These are phyloP conservation scores for Scomber colias DNA, from an alignment of 2,113 vertebrate genomes.

Conservation along the genomic window DNA sequence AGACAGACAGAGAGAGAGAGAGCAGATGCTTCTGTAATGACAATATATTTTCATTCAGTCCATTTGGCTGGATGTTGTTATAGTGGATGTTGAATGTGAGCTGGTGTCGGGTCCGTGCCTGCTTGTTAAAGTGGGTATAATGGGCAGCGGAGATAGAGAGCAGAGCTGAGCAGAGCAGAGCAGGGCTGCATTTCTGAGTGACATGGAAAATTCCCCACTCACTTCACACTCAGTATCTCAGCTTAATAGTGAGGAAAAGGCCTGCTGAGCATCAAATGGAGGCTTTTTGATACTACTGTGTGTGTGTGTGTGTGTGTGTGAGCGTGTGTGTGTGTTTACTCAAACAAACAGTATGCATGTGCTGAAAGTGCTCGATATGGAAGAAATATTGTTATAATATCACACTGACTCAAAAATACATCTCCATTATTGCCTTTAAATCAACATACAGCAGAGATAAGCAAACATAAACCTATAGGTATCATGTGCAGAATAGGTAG, in stretches of 20 bases:
- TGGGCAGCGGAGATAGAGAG: constrained; percentile 53
- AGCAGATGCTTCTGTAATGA: constrained; percentile 32
- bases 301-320: neutral
- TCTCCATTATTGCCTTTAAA: no score
- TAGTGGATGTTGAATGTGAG: constrained; percentile 7
- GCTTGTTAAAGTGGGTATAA: constrained; percentile 46
- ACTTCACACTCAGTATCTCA: constrained; percentile 38
- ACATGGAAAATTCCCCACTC: constrained; percentile 76
- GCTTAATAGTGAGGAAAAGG: neutral
- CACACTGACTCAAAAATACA: no score
- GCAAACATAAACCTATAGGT: no score
- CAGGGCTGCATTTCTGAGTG: constrained; percentile 70
- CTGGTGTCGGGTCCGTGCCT: constrained; percentile 21
- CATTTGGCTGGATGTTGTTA: constrained; percentile 32
- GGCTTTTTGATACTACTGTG: constrained; percentile 17
- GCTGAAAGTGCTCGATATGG: neutral
- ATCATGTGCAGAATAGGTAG: no score
- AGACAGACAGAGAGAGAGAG: constrained; percentile 20
- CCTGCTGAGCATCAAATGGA: constrained; percentile 30
- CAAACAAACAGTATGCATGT: neutral
- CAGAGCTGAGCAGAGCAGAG: constrained; percentile 61
- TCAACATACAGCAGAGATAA: no score
- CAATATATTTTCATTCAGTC: constrained; percentile 18
- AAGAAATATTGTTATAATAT: neutral
- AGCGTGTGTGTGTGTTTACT: constrained; percentile 3